phyloP scores from a whole-genome alignment of 2,888 invertebrate species.

The Trissolcus brochymenae region DNA sequence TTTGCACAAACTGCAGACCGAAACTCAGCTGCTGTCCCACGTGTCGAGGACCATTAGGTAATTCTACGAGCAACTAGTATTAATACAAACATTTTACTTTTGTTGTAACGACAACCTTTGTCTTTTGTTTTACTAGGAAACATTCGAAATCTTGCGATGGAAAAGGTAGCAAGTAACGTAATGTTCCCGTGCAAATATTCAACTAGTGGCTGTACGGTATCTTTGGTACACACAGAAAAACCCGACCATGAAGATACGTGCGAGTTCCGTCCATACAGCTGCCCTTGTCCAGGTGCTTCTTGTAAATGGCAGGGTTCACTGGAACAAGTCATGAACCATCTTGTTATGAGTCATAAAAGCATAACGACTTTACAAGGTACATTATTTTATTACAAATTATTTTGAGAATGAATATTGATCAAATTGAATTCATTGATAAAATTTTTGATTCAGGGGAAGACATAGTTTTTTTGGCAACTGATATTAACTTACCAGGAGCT shows the following conservation, averaged over 20 bases:
- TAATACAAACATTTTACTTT: neutral
- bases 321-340: conserved; percentile 98
- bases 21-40: conserved; percentile 98
- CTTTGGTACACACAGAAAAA: conserved; percentile 97
- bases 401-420: neutral
- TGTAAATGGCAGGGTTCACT: conserved; percentile 99
- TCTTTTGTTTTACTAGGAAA: conserved; percentile 80
- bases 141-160: conserved; percentile 99
- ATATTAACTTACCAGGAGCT: conserved; percentile 99
- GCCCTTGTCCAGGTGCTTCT: conserved; percentile 99
- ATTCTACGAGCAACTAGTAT: conserved; percentile 18
- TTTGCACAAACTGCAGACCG: conserved; percentile 97
- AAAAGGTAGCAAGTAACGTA: conserved; percentile 98
- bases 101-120: neutral
- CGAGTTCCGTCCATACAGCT: conserved; percentile 98
- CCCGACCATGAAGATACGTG: conserved; percentile 99
- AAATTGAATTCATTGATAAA: neutral
- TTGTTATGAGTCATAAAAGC: conserved; percentile 97
- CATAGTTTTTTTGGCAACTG: conserved; percentile 99
- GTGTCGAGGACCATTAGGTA: conserved; percentile 94
- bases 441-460: conserved; percentile 85
- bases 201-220: conserved; percentile 94
- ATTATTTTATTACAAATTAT: neutral
- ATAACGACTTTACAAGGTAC: conserved; percentile 97
- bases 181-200: conserved; percentile 99